Conservation (phyloP, 2,888 invertebrate genomes). For the Amblyjoppa fuscipennis region DNA sequence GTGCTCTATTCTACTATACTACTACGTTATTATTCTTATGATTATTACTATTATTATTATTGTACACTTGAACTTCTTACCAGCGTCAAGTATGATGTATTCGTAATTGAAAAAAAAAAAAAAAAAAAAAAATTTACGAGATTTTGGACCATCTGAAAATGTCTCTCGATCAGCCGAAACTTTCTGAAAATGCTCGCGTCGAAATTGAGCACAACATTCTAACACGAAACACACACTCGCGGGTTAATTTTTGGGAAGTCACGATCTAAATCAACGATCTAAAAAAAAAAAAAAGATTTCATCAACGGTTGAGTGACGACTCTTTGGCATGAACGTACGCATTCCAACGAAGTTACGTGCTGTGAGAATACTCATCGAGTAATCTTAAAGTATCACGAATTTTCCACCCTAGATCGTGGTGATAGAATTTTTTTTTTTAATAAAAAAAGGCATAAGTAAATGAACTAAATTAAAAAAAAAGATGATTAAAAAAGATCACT, state of each 20-base stretch:
- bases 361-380: not conserved
- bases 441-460: not conserved
- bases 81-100: slow-evolving; percentile 34
- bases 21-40: slow-evolving; percentile 13
- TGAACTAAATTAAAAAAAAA: not conserved
- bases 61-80: slow-evolving; percentile 24
- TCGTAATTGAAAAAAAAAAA: not conserved
- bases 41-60: slow-evolving; percentile 45
- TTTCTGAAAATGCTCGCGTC: not conserved
- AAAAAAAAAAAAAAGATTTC: not conserved
- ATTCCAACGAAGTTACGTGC: slow-evolving; percentile 1
- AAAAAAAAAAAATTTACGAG: slow-evolving; percentile 1
- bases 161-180: slow-evolving; percentile 9
- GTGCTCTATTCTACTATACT: not conserved
- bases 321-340: slow-evolving; percentile 20
- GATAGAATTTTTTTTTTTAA: not conserved
- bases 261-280: not conserved
- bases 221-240: not conserved
- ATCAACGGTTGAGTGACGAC: slow-evolving; percentile 1
- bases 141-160: not conserved
- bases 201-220: not conserved
- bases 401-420: not conserved
- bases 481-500: not conserved
- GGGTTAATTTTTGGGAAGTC: not conserved
- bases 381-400: not conserved